These are phyloP conservation scores for Pachyramphus minor DNA, from an alignment of 2,113 vertebrate genomes.

Conservation along the genomic window DNA sequence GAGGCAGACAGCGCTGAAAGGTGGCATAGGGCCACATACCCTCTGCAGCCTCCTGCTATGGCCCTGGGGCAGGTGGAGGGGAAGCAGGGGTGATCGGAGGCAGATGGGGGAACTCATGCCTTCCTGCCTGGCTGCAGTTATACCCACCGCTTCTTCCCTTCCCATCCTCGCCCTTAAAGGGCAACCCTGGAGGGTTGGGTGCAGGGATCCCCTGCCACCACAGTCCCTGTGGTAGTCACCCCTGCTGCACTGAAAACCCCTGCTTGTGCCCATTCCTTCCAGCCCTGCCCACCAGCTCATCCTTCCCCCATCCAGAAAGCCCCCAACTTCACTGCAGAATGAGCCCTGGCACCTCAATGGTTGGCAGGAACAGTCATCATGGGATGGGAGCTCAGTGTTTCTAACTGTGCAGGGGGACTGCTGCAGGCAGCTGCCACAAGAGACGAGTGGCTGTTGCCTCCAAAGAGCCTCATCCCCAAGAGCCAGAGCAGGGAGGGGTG, in stretches of 20 bases:
- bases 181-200: neutral
- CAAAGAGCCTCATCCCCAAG: neutral
- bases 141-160: neutral
- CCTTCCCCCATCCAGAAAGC: neutral
- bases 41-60: neutral
- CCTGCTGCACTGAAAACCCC: neutral
- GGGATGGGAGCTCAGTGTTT: neutral
- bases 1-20: neutral
- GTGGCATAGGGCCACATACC: neutral
- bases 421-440: neutral
- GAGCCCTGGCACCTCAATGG: rapidly evolving
- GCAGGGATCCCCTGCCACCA: neutral
- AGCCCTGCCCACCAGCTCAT: neutral
- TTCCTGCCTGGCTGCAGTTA: rapidly evolving
- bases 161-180: neutral
- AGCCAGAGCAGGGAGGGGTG: neutral
- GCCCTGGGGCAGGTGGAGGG: rapidly evolving
- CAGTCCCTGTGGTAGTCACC: neutral
- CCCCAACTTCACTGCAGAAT: neutral
- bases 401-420: neutral
- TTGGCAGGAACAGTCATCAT: neutral
- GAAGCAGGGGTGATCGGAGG: neutral
- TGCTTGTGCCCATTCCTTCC: neutral
- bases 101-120: rapidly evolving
- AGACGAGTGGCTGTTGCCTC: rapidly evolving